Percentiles rank a stretch among this genome's conserved stretches.
Conservation (phyloP, 37 sponge, comb jelly and placozoan genomes). For the Bolinopsis microptera region DNA sequence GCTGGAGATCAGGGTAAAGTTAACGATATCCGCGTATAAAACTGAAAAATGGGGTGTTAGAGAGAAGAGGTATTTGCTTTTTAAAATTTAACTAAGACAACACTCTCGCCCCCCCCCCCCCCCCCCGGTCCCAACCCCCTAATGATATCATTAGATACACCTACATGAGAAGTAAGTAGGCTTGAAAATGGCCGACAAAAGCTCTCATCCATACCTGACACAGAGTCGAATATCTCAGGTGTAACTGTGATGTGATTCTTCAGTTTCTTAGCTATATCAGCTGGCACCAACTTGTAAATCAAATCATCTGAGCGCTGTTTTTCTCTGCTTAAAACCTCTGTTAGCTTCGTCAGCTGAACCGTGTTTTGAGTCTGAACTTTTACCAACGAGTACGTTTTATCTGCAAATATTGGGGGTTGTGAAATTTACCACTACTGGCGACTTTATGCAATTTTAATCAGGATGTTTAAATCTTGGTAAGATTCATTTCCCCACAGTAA, state of each 20-base stretch:
- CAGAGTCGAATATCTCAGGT: constrained; percentile 62
- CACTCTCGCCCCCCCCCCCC: too few species aligned
- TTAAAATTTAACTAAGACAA: too few species aligned
- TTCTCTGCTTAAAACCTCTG: constrained; percentile 45
- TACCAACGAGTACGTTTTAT: constrained; percentile 52
- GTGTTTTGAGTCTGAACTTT: constrained; percentile 49
- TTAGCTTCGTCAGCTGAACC: constrained; percentile 34
- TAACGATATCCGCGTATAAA: constrained; percentile 47
- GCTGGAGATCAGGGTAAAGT: constrained; percentile 54
- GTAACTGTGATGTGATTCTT: constrained; percentile 61
- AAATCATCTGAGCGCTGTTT: constrained; percentile 58
- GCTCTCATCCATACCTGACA: constrained; percentile 10
- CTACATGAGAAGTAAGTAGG: too few species aligned
- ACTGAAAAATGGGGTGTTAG: background rate
- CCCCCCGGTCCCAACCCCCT: too few species aligned
- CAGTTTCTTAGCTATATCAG: constrained; percentile 46
- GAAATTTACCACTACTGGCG: too few species aligned
- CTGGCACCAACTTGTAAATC: constrained; percentile 56
- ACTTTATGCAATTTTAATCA: too few species aligned
- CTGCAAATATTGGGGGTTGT: background rate
- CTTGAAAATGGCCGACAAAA: too few species aligned
- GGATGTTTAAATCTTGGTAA: too few species aligned
- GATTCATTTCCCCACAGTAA: too few species aligned
- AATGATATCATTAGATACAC: too few species aligned
- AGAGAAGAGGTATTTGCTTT: too few species aligned